Conservation (phyloP, 2,888 invertebrate species). For the Zaprionus lineosus region DNA sequence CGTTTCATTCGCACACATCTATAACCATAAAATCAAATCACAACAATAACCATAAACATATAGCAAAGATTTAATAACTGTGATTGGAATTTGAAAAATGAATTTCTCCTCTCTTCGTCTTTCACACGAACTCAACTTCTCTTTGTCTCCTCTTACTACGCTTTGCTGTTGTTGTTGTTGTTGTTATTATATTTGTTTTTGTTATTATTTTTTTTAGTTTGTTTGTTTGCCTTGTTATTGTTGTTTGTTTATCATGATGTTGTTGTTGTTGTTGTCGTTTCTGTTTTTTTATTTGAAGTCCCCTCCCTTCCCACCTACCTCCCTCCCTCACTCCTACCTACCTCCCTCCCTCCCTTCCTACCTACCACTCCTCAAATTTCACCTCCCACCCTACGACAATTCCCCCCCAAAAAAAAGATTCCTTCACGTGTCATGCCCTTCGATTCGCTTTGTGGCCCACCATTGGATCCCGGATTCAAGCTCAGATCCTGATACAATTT, state of each 20-base stretch:
- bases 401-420: neutral
- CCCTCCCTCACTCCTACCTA: neutral
- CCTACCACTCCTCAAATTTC: neutral
- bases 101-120: slow-evolving; percentile 52
- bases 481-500: too few relatives aligned
- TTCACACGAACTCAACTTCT: too few relatives aligned
- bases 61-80: slow-evolving; percentile 76
- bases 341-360: neutral
- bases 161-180: slow-evolving; percentile 16
- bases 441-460: slow-evolving; percentile 35
- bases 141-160: slow-evolving; percentile 1
- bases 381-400: neutral
- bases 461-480: too few relatives aligned
- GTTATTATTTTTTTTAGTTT: slow-evolving; percentile 6
- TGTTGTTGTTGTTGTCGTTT: too few relatives aligned
- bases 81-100: slow-evolving; percentile 76
- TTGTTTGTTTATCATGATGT: too few relatives aligned
- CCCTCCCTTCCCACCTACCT: too few relatives aligned
- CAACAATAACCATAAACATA: slow-evolving; percentile 77
- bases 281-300: too few relatives aligned
- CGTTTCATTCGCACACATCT: too few relatives aligned
- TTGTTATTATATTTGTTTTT: slow-evolving; percentile 1
- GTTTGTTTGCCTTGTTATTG: slow-evolving; percentile 37
- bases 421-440: slow-evolving; percentile 18
- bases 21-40: slow-evolving; percentile 76